phyloP scores from a whole-genome alignment of 1,140 invertebrate genomes.

The Metopolophium dirhodum region DNA sequence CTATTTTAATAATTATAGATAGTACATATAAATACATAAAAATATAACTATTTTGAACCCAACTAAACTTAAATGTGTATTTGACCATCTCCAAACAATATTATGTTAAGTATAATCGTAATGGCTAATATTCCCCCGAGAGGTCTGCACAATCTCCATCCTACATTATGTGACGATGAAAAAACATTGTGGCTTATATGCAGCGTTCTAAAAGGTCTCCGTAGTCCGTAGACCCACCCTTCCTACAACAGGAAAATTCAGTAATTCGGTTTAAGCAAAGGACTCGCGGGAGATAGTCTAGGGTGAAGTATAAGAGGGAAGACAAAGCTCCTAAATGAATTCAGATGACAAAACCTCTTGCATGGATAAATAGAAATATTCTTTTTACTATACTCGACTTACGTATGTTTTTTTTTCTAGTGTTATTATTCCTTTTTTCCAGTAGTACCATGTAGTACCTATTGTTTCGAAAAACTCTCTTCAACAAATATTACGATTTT shows the following conservation, averaged over 20 bases:
- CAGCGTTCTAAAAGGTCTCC: constrained; percentile 31
- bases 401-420: neutral
- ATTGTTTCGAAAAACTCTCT: neutral
- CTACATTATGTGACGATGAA: constrained; percentile 51
- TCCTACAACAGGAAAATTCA: neutral
- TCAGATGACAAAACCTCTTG: constrained; percentile 40
- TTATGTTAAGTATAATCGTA: constrained; percentile 19
- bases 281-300: constrained; percentile 10
- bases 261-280: constrained; percentile 36
- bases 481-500: neutral
- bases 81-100: neutral
- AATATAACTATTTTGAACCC: neutral
- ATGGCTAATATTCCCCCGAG: constrained; percentile 45
- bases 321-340: constrained; percentile 56
- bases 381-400: neutral
- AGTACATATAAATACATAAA: neutral
- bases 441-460: too few relatives aligned
- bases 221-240: neutral
- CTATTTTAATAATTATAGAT: neutral
- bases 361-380: constrained; percentile 36
- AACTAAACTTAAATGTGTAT: neutral
- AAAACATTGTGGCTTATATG: constrained; percentile 51
- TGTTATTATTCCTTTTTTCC: neutral
- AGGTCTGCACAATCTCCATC: neutral
- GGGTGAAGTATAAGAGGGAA: constrained; percentile 22